Evolutionary conservation across 2,113 vertebrate genomes (phyloP), one percentile per base, ranked within the genome.

Genomic region (Lophura nycthemera): DNA sequence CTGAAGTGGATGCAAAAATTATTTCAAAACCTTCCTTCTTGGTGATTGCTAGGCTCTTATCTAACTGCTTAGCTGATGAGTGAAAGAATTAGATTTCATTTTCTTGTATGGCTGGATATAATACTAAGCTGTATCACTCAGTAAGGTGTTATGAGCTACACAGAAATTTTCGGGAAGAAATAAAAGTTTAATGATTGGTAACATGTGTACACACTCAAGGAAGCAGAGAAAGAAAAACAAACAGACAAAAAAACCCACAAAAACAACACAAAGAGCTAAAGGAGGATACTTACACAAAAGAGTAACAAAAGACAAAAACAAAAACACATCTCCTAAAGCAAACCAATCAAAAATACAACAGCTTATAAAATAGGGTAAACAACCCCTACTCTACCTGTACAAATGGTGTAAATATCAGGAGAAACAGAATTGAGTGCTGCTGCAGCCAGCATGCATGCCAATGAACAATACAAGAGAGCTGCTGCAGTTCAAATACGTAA

Each of bases 371-470:
- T 7, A 57, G 30, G 54, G 29, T 20, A 57, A n/a, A 34, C 21
- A 20, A 21, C 21, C 19, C 32, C 20, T 59, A 59, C 32, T 20
- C 18, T n/a, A 63, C 18, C 18, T n/a, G 19, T 32, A n/a, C 17
- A 64, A 40, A 27, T 9, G 40, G 0, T 1, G 1, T 16, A 20
- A 81, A 82, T 3, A 42, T 3, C 1, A 20, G 2, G 13, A 72
- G 3, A 16, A 52, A 52, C 8, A n/a, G 30, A 82, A 71, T 15
- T 83, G 11, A 82, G 3, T 30, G 29, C 8, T 48, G 8, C 2
- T 69, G 1, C 11, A 89, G 38, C 6, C 20, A 69, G 3, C 4
- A 36, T 6, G 30, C 1, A 17, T 5, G 6, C 2, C 17, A 10
- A 57, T 4, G 83, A 77, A 36, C 4, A 38, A 1, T 18, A 56